Base-by-base conservation (phyloP, 2,888 invertebrate species). In the Hirtodrosophila confusa region DNA sequence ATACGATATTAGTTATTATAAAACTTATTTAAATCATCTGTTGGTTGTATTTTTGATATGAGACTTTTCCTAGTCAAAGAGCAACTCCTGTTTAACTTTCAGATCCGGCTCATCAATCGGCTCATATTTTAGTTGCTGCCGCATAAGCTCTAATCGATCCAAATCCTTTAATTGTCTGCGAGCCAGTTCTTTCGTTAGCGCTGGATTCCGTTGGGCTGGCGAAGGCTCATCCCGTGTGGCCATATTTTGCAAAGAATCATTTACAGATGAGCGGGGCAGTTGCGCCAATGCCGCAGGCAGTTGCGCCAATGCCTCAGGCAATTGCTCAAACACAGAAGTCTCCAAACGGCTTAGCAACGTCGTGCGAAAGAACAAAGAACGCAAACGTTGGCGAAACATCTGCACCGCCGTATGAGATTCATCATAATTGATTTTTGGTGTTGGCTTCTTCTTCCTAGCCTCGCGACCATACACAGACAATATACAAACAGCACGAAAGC, bases 311-410 rank as follows among this genome's bases (percentile, higher is more conserved):
- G 55, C 64, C 8, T 97, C 86, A 96, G 78, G 75, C 31, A 87
- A 45, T 97, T 92, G 97, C 96, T 90, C 94, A 94, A 88, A 95
- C 93, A 92, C 23, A 2, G 65, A 1, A 0, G 89, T 76, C 40
- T 82, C 63, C 40, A 91, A 33, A 8, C 91, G 89, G 45, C 89
- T 90, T 3, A 91, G 61, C 6, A 91, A 57, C 0, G 83, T 82
- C 3, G 91, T 90, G 8, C 80, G 83, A 57, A 83, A 90, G 41
- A 91, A 88, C 0, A 90, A 68, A 0, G 73, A 50, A 2, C 78
- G 78, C 24, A 91, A 74, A 1, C 91, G 86, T 54, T 78, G 68
- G 0, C 88, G 86, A 50, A 91, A 91, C 5, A 64, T 53, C 33
- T 77, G 61, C 12, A 90, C 73, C 1, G 85, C 76, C 1, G 54